Evolutionary conservation across 2,113 vertebrate species (phyloP).

Genomic region (Peucedramus taeniatus): DNA sequence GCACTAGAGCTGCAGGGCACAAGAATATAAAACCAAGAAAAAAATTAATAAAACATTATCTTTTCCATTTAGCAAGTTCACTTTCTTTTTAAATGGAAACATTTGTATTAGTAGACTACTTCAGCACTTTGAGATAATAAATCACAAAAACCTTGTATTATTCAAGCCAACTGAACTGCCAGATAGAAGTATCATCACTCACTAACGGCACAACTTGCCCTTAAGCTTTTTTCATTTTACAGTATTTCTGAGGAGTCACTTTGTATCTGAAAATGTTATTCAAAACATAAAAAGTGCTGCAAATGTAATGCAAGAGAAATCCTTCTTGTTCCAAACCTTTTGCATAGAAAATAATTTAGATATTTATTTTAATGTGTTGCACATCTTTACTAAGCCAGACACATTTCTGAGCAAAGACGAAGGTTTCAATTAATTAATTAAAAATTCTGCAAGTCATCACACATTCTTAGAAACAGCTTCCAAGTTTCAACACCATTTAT

Average conservation of each 20-base stretch:
- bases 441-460: neutral
- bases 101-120: slow-evolving; percentile 49
- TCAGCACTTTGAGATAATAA: slow-evolving; percentile 35
- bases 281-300: slow-evolving; percentile 26
- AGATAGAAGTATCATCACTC: slow-evolving; percentile 52
- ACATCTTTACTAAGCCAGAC: neutral
- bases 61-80: slow-evolving; percentile 24
- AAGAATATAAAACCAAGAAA: slow-evolving; percentile 13
- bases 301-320: neutral
- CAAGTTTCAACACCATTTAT: neutral
- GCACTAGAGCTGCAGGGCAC: slow-evolving; percentile 20
- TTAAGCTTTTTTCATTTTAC: slow-evolving; percentile 40
- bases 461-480: neutral
- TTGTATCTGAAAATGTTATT: slow-evolving; percentile 44
- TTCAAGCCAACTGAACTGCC: slow-evolving; percentile 24
- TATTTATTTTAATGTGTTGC: slow-evolving; percentile 6
- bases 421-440: neutral
- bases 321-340: neutral
- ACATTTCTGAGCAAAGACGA: neutral
- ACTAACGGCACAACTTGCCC: neutral
- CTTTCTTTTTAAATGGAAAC: slow-evolving; percentile 55
- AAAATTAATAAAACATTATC: slow-evolving; percentile 58
- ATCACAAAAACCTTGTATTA: slow-evolving; percentile 50
- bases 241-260: slow-evolving; percentile 44
- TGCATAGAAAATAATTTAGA: neutral